Evolutionary conservation across 2,888 invertebrate genomes (phyloP), one percentile per base, ranked within the genome.

Genomic region (Phymatocera aterrima): DNA sequence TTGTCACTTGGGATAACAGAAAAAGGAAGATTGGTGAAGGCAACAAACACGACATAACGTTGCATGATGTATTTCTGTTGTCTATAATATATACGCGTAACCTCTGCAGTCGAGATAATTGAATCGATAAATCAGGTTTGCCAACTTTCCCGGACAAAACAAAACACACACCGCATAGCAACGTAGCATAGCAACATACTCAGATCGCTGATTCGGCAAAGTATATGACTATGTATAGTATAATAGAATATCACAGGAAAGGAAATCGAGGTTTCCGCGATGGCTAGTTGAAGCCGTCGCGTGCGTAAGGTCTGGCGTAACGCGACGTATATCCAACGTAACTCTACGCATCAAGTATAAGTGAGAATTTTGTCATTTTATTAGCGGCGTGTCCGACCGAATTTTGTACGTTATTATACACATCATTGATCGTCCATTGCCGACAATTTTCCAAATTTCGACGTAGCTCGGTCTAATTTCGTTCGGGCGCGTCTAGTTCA

Each of bases 291-390:
- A 12, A 24, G 6, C 12, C 3, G 12, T 40, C 24, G 28, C 8
- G 18, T 40, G 15, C 46, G 18, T 51, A 18, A 24, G 8, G 46
- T 31, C 5, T 8, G 43, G 24, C 24, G 43, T 43, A 40, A 51
- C 28, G 8, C 51, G 51, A 51, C 18, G 72, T 51, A n/a, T n/a
- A n/a, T n/a, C n/a, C n/a, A n/a, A n/a, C n/a, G n/a, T n/a, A n/a
- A n/a, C n/a, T n/a, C n/a, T n/a, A n/a, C n/a, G n/a, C n/a, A n/a
- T n/a, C 34, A 34, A 72, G 72, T 51, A 51, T n/a, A n/a, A n/a
- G 51, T 51, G 48, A 72, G 28, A 57, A 31, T 78, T 80, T 46
- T 78, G 81, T 78, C 65, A 82, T 80, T 79, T 81, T 51, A 37
- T 57, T 61, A 48, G 46, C 80, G 46, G 64, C 79, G 51, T 51